These are phyloP conservation scores for Epistrophe eligans DNA, from an alignment of 2,888 invertebrate species.

Conservation along the genomic window DNA sequence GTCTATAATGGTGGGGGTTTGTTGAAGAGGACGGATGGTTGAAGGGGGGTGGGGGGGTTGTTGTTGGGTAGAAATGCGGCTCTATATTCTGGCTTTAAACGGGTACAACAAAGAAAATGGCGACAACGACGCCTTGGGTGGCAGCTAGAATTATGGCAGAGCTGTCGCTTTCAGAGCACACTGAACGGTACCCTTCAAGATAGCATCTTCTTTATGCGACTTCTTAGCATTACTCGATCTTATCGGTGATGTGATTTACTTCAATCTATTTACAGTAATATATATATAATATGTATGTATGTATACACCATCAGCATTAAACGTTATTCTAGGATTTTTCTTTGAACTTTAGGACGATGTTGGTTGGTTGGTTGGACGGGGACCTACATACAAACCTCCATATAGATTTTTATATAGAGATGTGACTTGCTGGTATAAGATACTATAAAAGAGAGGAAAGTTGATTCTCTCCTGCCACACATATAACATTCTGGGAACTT, in stretches of 20 bases:
- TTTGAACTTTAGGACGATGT: slow-evolving; percentile 56
- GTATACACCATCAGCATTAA: slow-evolving; percentile 50
- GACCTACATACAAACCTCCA: background rate
- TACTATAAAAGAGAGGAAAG: slow-evolving; percentile 33
- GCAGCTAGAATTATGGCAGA: slow-evolving; percentile 75
- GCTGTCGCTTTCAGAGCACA: slow-evolving; percentile 70
- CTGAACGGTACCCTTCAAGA: slow-evolving; percentile 65
- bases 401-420: slow-evolving; percentile 2
- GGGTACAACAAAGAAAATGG: slow-evolving; percentile 70
- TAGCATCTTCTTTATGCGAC: slow-evolving; percentile 76
- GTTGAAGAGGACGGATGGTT: background rate
- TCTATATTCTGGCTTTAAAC: slow-evolving; percentile 17
- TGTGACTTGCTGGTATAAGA: slow-evolving; percentile 40
- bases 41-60: background rate
- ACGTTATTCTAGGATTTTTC: slow-evolving; percentile 66
- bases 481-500: slow-evolving; percentile 65
- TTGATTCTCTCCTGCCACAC: slow-evolving; percentile 69
- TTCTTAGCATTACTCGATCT: slow-evolving; percentile 76
- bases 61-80: background rate
- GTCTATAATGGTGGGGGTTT: slow-evolving; percentile 11
- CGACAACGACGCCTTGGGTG: slow-evolving; percentile 76
- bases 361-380: slow-evolving; percentile 1
- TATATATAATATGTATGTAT: too few species aligned
- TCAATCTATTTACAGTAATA: slow-evolving; percentile 75
- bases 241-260: slow-evolving; percentile 76